Evolutionary conservation across 2,888 invertebrate species (phyloP).

Genomic region (Drosophila colorata): DNA sequence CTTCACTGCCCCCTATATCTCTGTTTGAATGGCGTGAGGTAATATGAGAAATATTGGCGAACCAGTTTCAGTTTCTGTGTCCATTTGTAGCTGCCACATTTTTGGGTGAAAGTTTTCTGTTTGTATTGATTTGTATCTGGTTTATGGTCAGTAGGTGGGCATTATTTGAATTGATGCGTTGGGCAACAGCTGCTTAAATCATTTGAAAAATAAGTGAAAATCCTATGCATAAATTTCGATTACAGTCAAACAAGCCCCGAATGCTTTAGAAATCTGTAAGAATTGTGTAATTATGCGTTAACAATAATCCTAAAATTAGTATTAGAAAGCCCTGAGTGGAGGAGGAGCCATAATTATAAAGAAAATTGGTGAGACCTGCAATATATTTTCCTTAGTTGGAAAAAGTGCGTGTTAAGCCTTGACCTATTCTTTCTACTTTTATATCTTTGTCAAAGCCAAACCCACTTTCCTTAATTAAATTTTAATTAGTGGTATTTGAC

Average conservation of each 20-base stretch:
- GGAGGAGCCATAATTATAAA: background rate
- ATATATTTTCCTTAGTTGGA: too few species aligned
- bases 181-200: conserved; percentile 2
- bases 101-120: conserved; percentile 63
- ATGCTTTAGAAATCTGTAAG: background rate
- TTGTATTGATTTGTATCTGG: conserved; percentile 37
- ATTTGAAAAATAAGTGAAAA: conserved; percentile 52
- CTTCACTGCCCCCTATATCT: background rate
- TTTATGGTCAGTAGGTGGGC: conserved; percentile 68
- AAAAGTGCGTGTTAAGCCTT: too few species aligned
- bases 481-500: too few species aligned
- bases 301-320: background rate
- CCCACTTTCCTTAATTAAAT: too few species aligned
- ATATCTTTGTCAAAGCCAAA: too few species aligned
- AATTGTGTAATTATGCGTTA: conserved; percentile 20
- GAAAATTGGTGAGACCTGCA: too few species aligned
- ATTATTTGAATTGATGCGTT: conserved; percentile 40
- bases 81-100: conserved; percentile 36
- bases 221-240: conserved; percentile 20
- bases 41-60: conserved; percentile 68
- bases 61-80: conserved; percentile 58
- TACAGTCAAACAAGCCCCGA: background rate
- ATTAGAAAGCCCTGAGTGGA: background rate
- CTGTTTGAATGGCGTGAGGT: conserved; percentile 55
- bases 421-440: too few species aligned